Percentiles rank a stretch among this genome's conserved stretches.
These are phyloP conservation scores for Strix uralensis DNA, from an alignment of 2,113 vertebrate genomes.

Conservation along the genomic window DNA sequence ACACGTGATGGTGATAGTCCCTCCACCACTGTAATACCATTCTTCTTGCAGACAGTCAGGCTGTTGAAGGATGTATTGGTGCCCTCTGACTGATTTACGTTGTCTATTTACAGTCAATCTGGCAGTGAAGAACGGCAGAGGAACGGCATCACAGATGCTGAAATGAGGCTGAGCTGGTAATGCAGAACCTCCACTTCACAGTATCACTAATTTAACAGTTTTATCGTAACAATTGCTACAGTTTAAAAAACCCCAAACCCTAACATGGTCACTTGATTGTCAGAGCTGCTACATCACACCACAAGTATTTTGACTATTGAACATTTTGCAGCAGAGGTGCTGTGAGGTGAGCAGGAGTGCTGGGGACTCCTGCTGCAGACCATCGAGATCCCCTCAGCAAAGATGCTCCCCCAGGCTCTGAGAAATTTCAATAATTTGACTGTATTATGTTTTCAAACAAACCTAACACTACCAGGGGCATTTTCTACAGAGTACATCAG, in stretches of 20 bases:
- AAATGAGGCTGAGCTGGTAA: neutral
- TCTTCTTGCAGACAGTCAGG: neutral
- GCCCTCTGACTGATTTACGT: fast-evolving
- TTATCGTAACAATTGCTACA: neutral
- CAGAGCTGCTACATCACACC: neutral
- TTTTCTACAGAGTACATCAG: neutral
- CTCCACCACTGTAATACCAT: neutral
- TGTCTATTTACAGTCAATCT: neutral
- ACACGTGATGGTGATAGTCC: neutral
- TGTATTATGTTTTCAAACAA: neutral
- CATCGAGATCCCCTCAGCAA: fast-evolving
- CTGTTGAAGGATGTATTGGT: neutral
- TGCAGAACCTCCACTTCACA: neutral
- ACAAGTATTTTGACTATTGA: neutral
- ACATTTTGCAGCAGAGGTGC: neutral
- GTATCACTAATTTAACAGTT: neutral
- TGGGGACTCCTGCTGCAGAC: neutral
- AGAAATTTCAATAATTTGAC: neutral
- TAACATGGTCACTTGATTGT: neutral
- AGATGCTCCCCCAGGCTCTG: neutral
- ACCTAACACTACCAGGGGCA: neutral
- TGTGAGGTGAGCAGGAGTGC: neutral
- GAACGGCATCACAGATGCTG: neutral
- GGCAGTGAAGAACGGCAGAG: neutral
- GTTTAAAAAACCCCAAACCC: neutral